phyloP scores from a whole-genome alignment of 2,888 invertebrate species.

The Sisyra terminalis region DNA sequence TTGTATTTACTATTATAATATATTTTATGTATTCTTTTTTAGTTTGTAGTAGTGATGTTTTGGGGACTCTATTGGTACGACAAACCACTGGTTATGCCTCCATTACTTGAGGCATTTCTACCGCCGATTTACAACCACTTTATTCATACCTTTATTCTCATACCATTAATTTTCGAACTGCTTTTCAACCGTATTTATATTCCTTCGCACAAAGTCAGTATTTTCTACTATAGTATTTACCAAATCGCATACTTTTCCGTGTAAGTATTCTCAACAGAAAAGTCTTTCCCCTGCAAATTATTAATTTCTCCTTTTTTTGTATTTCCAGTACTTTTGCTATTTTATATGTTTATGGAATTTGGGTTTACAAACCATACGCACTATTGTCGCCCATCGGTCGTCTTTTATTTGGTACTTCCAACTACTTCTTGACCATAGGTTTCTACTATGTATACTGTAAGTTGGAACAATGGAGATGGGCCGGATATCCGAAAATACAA shows the following conservation, averaged over 20 bases:
- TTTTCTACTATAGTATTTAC: not conserved
- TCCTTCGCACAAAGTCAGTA: not conserved
- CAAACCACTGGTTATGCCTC: not conserved
- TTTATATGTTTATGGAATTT: not conserved
- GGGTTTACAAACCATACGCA: not conserved
- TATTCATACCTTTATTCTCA: not conserved
- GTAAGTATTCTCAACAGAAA: too few relatives aligned
- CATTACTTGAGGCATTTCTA: not conserved
- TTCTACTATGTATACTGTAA: not conserved
- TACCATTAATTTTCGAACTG: not conserved
- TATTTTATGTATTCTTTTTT: not conserved
- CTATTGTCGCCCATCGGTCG: not conserved
- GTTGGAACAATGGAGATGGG: not conserved
- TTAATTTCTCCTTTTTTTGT: not conserved
- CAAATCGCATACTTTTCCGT: not conserved
- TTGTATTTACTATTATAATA: too few relatives aligned
- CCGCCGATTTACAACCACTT: not conserved
- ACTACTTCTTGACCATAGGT: not conserved
- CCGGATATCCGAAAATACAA: not conserved
- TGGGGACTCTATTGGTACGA: conserved; percentile 1
- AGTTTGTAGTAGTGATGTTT: not conserved
- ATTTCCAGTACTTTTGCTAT: not conserved
- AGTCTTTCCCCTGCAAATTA: not conserved
- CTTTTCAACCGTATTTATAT: not conserved
- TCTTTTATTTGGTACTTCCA: not conserved